These are phyloP conservation scores for Meganola albula DNA, from an alignment of 2,888 invertebrate genomes.

Conservation along the genomic window DNA sequence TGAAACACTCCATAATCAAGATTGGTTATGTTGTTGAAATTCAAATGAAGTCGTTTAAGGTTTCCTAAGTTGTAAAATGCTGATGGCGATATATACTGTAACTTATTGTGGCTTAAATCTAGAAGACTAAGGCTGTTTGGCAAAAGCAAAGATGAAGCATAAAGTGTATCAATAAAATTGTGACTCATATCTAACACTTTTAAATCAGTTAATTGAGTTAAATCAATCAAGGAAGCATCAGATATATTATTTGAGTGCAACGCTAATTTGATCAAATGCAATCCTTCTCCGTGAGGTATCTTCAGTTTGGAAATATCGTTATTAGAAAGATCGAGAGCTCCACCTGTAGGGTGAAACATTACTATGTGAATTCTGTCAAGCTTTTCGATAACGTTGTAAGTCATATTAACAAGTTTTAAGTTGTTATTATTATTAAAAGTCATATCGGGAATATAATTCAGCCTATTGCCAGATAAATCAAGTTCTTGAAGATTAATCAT, in stretches of 20 bases:
- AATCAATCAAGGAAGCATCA: conserved; percentile 39
- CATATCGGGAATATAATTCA: conserved; percentile 48
- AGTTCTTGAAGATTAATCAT: conserved; percentile 58
- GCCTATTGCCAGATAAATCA: conserved; percentile 55
- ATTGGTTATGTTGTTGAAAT: conserved; percentile 40
- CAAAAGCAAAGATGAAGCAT: conserved; percentile 43
- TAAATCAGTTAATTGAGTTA: conserved; percentile 45
- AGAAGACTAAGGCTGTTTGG: conserved; percentile 40
- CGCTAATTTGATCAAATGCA: conserved; percentile 39
- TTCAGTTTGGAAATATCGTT: conserved; percentile 45
- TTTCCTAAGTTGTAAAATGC: conserved; percentile 41
- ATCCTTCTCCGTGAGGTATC: conserved; percentile 47
- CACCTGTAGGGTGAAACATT: conserved; percentile 54
- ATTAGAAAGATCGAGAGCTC: conserved; percentile 57
- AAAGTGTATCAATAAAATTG: conserved; percentile 44
- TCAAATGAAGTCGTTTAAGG: conserved; percentile 46
- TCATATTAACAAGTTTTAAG: conserved; percentile 54
- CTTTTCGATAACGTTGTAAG: conserved; percentile 43
- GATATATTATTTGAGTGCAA: conserved; percentile 54
- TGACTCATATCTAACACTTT: conserved; percentile 44
- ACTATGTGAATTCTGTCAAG: conserved; percentile 43
- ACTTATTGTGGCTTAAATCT: conserved; percentile 50
- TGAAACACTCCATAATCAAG: conserved; percentile 56
- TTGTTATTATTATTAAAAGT: conserved; percentile 44
- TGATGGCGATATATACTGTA: conserved; percentile 46